Base-by-base conservation (phyloP, 92 coral and sea anemone genomes). In the Zoanthus sociatus region DNA sequence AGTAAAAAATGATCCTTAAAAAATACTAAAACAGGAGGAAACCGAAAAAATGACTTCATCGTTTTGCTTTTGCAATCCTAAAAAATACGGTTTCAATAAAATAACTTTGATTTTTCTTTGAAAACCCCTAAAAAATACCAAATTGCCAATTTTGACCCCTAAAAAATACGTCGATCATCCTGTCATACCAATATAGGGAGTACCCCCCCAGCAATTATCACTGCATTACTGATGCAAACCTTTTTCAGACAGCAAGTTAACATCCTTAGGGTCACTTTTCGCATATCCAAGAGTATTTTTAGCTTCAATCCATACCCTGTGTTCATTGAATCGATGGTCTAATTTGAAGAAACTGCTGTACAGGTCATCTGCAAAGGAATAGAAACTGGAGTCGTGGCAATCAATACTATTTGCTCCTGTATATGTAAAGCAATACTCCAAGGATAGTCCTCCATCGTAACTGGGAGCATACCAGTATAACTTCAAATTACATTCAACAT, bases 361-460 rank as follows among this genome's bases (percentile, higher is more conserved):
- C 68, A 77, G 12, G 67, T 67, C 82, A 77, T 54, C 26, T 53
- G 15, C 7, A 13, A 26, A 53, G 4, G 67, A 14, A 54, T 26
- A 26, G 30, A 18, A 30, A 31, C 61, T 77, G 20, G 60, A 17
- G 30, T 6, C n/a, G 5, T 4, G 31, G 13, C 12, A 30, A 10
- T 11, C 16, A 26, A 61, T 53, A 6, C 53, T 32, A 9, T 21
- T 10, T 17, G 45, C 30, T 9, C 30, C 44, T 30, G 17, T 18
- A 31, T 53, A 16, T 45, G 21, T 53, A 1, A 77, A 54, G 15
- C 21, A 64, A 45, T 81, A 81, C 20, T 20, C 31, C 21, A 81
- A 20, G 7, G 56, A 56, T 0, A 81, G 63, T 20, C 85, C 85
- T 66, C 85, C 85, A 81, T 16, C 73, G 48, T 81, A 81, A 14